Percentiles rank a stretch among this genome's conserved stretches.
Conservation (phyloP, 2,113 vertebrate genomes). For the Callopanchax toddi region DNA sequence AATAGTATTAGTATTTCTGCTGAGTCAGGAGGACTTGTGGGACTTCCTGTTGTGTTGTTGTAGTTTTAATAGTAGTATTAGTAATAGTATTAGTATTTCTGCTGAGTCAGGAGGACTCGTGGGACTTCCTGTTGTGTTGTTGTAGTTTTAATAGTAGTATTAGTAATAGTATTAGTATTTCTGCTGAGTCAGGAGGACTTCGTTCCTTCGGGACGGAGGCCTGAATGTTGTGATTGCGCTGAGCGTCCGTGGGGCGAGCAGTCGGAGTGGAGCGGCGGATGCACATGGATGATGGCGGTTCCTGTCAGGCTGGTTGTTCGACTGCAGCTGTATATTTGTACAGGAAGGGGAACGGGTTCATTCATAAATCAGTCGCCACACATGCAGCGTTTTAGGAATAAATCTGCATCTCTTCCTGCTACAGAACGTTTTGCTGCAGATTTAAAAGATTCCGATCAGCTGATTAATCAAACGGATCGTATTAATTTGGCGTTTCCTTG, state of each 20-base stretch:
- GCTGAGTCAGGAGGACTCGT: background rate
- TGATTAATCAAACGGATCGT: background rate
- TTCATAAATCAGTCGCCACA: slow-evolving; percentile 7
- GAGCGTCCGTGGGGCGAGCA: background rate
- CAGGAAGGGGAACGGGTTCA: background rate
- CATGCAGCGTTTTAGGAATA: background rate
- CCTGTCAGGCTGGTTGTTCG: background rate
- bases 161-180: background rate
- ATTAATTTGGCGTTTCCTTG: background rate
- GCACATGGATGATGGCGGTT: background rate
- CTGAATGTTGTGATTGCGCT: background rate
- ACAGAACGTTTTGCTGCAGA: background rate
- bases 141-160: no score
- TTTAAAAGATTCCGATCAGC: background rate
- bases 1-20: no score
- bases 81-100: no score
- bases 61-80: no score
- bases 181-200: background rate
- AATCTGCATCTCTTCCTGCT: background rate
- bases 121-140: no score
- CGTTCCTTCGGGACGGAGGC: no score
- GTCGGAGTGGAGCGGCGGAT: background rate
- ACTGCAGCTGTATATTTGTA: background rate
- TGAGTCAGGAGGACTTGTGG: background rate
- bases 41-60: no score